phyloP scores from a whole-genome alignment of 2,888 invertebrate species.

The Tromatobia lineatoria region DNA sequence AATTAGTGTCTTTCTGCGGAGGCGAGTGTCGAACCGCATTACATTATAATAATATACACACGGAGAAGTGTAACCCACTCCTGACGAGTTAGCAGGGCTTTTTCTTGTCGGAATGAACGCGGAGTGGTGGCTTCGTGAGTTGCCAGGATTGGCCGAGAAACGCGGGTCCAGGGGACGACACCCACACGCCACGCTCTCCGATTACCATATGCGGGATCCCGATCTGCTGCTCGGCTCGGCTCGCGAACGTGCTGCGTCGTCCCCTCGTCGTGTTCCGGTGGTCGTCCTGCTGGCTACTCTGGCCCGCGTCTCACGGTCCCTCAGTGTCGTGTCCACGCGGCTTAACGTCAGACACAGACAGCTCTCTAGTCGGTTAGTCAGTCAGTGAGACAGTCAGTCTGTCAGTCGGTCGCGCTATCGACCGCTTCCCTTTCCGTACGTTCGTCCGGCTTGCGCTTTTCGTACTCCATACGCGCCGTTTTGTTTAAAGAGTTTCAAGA shows the following conservation, averaged over 20 bases:
- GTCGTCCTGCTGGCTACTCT: slow-evolving; percentile 67
- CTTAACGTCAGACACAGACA: slow-evolving; percentile 72
- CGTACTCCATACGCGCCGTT: not conserved
- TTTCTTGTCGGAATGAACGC: slow-evolving; percentile 64
- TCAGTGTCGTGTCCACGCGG: slow-evolving; percentile 80
- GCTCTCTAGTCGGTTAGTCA: slow-evolving; percentile 75
- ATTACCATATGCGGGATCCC: slow-evolving; percentile 84
- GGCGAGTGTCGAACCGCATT: slow-evolving; percentile 30
- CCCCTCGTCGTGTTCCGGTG: slow-evolving; percentile 70
- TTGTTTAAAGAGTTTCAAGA: not conserved
- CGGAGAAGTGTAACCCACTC: not conserved
- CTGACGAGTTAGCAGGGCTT: slow-evolving; percentile 26
- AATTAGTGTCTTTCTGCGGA: slow-evolving; percentile 56
- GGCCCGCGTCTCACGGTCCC: slow-evolving; percentile 69
- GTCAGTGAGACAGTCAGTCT: slow-evolving; percentile 70
- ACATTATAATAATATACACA: slow-evolving; percentile 27
- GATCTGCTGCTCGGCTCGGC: slow-evolving; percentile 65
- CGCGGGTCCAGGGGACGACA: slow-evolving; percentile 76
- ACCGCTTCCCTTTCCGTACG: slow-evolving; percentile 58
- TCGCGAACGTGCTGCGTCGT: slow-evolving; percentile 67
- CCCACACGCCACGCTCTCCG: slow-evolving; percentile 80
- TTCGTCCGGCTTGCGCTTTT: slow-evolving; percentile 16
- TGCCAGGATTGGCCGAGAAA: slow-evolving; percentile 64
- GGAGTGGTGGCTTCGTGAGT: slow-evolving; percentile 66
- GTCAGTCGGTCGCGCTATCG: slow-evolving; percentile 67